Evolutionary conservation across 2,797 vertebrate species (phyloP).

Genomic region (Melanotaenia trifasciata): DNA sequence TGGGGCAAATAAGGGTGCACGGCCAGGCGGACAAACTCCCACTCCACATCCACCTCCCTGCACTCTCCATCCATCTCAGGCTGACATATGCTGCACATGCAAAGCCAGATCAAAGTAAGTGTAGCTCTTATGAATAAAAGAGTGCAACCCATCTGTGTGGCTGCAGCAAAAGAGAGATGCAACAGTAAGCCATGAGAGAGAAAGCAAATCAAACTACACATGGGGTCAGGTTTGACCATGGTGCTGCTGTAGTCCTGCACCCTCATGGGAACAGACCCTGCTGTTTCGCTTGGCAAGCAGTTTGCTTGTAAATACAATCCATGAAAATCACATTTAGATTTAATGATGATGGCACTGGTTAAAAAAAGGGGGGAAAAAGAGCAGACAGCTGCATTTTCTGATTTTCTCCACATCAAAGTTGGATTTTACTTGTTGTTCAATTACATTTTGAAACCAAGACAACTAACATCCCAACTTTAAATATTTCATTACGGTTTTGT

Average conservation of each 20-base stretch:
- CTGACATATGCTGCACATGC: conserved; percentile 64
- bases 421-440: no score
- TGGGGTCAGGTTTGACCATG: neutral
- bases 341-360: conserved; percentile 39
- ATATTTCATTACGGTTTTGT: conserved; percentile 24
- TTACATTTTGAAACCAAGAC: neutral
- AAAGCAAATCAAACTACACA: conserved; percentile 34
- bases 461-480: neutral
- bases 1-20: conserved; percentile 35
- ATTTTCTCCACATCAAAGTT: neutral
- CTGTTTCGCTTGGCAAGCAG: conserved; percentile 31
- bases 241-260: neutral
- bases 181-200: conserved; percentile 34
- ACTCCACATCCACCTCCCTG: conserved; percentile 26
- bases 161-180: conserved; percentile 37
- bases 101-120: conserved; percentile 80
- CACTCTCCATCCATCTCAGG: conserved; percentile 36
- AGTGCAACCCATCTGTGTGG: conserved; percentile 78
- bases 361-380: no score
- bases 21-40: conserved; percentile 48
- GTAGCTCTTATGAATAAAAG: conserved; percentile 82
- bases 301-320: conserved; percentile 41
- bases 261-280: neutral
- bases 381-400: no score
- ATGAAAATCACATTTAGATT: conserved; percentile 48